A percentile compares a stretch with the other conserved stretches of the same genome.
These are phyloP conservation scores for Eristalinus sepulchralis DNA, from an alignment of 2,888 invertebrate genomes.

Conservation along the genomic window DNA sequence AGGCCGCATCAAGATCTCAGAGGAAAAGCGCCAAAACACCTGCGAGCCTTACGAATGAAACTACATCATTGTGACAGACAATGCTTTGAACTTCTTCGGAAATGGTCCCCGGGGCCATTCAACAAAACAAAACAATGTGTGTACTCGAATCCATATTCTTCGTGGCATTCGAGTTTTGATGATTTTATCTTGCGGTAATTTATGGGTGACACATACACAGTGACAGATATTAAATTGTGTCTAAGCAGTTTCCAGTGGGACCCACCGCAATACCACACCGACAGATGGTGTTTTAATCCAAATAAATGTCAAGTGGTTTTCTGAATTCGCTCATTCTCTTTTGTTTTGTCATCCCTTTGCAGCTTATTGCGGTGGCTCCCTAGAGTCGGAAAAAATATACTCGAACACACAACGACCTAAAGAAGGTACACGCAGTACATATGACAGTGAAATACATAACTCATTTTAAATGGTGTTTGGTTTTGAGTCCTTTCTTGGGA, in stretches of 20 bases:
- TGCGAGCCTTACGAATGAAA: slow-evolving; percentile 1
- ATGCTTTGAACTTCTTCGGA: slow-evolving; percentile 28
- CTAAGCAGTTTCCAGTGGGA: slow-evolving; percentile 38
- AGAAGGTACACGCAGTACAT: slow-evolving; percentile 10
- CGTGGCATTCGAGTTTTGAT: slow-evolving; percentile 38
- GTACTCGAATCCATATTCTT: slow-evolving; percentile 32
- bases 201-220: slow-evolving; percentile 38
- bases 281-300: slow-evolving; percentile 71
- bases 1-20: slow-evolving; percentile 6
- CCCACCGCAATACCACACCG: slow-evolving; percentile 40
- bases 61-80: neutral
- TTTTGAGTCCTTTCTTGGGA: neutral
- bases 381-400: neutral
- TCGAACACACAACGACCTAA: neutral
- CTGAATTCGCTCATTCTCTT: slow-evolving; percentile 32
- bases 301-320: slow-evolving; percentile 70
- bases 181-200: slow-evolving; percentile 65
- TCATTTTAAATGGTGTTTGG: slow-evolving; percentile 43
- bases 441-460: slow-evolving; percentile 56
- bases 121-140: slow-evolving; percentile 4
- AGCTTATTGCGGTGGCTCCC: slow-evolving; percentile 15
- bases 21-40: slow-evolving; percentile 30
- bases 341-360: slow-evolving; percentile 28
- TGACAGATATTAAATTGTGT: slow-evolving; percentile 49
- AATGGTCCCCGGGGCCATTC: slow-evolving; percentile 41